phyloP scores from a whole-genome alignment of 2,888 invertebrate species.

The Flexamia atlantica region DNA sequence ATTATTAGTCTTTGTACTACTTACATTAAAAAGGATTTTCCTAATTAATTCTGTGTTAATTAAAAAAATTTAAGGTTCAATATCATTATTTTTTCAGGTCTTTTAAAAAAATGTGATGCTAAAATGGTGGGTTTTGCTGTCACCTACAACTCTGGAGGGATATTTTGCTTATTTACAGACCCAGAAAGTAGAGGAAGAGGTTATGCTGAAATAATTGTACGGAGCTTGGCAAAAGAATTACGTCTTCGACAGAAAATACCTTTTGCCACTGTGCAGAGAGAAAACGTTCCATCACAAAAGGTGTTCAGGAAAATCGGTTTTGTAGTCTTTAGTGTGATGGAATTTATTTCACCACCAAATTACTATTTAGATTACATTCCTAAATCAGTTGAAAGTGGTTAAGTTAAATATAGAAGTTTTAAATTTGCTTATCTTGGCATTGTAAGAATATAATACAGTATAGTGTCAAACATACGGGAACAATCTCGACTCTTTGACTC shows the following conservation, averaged over 20 bases:
- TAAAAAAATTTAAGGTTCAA: too few species aligned
- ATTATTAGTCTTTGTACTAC: too few species aligned
- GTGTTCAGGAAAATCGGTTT: background rate
- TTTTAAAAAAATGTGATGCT: conserved; percentile 5
- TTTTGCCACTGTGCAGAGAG: conserved; percentile 17
- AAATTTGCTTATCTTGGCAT: too few species aligned
- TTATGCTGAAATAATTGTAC: conserved; percentile 13
- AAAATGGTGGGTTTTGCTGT: conserved; percentile 13
- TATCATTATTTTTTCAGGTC: conserved; percentile 1
- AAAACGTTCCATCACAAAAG: background rate
- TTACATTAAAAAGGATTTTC: too few species aligned
- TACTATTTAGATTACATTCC: background rate
- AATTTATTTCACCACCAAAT: conserved; percentile 16
- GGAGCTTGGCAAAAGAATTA: conserved; percentile 6
- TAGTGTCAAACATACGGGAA: too few species aligned
- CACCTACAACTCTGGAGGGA: conserved; percentile 2
- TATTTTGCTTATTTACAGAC: conserved; percentile 25
- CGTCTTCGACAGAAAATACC: conserved; percentile 7
- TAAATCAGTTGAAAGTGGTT: background rate
- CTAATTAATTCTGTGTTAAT: too few species aligned
- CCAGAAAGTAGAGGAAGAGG: conserved; percentile 29
- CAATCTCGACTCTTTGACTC: too few species aligned
- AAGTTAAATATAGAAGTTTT: background rate
- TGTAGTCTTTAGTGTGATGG: background rate
- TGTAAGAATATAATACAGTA: too few species aligned